A percentile compares a stretch with the other conserved stretches of the same genome.
These are phyloP conservation scores for Oopsacas minuta DNA, from an alignment of 37 sponge, comb jelly and placozoan species.

Conservation along the genomic window DNA sequence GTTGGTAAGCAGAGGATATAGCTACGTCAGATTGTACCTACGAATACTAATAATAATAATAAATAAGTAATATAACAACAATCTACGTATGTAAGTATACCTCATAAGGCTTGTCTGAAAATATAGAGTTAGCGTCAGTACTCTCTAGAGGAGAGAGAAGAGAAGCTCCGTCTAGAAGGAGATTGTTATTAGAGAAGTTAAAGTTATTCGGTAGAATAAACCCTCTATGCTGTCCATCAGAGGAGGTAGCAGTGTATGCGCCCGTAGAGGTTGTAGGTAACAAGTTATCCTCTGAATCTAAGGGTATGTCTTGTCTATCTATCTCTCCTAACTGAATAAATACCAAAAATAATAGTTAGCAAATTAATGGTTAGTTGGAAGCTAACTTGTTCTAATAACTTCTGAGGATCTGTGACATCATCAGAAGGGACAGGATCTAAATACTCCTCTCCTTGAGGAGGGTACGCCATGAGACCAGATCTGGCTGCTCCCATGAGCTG, in stretches of 20 bases:
- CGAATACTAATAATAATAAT: background rate
- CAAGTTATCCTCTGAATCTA: background rate
- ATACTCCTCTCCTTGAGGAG: background rate
- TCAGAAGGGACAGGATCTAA: background rate
- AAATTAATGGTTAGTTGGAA: background rate
- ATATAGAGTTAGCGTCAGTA: background rate
- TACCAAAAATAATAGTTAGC: background rate
- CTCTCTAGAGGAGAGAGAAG: background rate
- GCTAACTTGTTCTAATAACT: background rate
- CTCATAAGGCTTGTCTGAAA: background rate
- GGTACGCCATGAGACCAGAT: background rate
- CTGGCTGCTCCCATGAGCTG: background rate
- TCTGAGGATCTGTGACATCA: background rate
- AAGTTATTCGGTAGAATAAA: background rate
- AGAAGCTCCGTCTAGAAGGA: background rate
- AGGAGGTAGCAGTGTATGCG: too few relatives aligned
- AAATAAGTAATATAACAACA: background rate
- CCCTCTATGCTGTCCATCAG: background rate
- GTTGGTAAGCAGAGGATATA: background rate
- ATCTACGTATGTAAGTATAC: too few relatives aligned
- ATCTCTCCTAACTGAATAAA: background rate
- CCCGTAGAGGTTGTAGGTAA: background rate
- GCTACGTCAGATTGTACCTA: background rate
- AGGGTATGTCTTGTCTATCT: background rate
- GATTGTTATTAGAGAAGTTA: constrained; percentile 2